phyloP scores from a whole-genome alignment of 1,140 invertebrate genomes.

The Solenopsis fugax region DNA sequence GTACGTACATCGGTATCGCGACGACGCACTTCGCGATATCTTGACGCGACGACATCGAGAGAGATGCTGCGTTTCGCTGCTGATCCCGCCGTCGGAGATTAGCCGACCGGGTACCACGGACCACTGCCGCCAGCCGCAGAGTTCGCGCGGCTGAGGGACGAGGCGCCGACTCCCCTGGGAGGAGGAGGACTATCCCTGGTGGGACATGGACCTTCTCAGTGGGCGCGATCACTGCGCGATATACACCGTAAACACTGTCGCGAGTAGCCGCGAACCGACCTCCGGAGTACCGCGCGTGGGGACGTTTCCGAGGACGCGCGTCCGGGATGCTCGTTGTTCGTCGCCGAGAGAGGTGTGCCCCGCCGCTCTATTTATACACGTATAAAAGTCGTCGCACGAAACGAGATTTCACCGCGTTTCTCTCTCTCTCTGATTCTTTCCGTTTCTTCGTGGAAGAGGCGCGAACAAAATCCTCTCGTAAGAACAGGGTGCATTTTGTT shows the following conservation, averaged over 20 bases:
- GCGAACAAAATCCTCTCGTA: not conserved
- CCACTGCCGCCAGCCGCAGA: not conserved
- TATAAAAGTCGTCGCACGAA: conserved; percentile 32
- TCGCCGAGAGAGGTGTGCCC: not conserved
- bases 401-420: not conserved
- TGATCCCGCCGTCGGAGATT: not conserved
- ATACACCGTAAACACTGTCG: conserved; percentile 9
- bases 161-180: not conserved
- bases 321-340: conserved; percentile 8
- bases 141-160: not conserved
- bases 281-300: conserved; percentile 21
- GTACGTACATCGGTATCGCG: conserved; percentile 75
- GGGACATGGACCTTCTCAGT: not conserved
- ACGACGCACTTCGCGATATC: conserved; percentile 64
- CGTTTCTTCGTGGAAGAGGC: not conserved
- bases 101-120: not conserved
- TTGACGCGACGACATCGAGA: conserved; percentile 64
- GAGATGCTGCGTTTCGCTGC: not conserved
- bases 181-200: not conserved
- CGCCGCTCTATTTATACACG: conserved; percentile 52
- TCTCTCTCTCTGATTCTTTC: not conserved
- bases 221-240: conserved; percentile 10
- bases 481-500: conserved; percentile 5
- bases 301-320: conserved; percentile 8
- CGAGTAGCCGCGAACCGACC: not conserved